Base-by-base conservation (phyloP, 2,113 vertebrate species). In the Ardeotis arabs region DNA sequence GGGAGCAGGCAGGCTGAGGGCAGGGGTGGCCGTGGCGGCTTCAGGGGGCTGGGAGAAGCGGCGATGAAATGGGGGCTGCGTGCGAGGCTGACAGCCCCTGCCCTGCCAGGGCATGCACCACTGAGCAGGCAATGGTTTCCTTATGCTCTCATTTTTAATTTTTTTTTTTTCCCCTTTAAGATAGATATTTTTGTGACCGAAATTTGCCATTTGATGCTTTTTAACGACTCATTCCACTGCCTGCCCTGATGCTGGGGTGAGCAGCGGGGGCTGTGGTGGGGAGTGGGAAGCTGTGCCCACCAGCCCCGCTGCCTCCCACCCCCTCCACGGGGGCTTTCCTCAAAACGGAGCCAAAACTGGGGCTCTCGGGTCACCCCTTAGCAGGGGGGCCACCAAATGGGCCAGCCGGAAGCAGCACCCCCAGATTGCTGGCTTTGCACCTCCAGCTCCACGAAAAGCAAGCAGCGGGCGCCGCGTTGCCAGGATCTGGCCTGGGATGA, bases 391-490 rank as follows among this genome's bases (percentile, higher is more conserved):
- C 20, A 7, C 75, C 9, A 41, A 20, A 12, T 1, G 9, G 33
- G 80, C 14, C 52, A 86, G 33, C 11, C 60, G 28, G 75, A 39
- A 81, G 68, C 16, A 66, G 60, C 60, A 75, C 7, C 58, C 33
- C 49, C 29, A 10, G 19, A 0, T 7, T 17, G 15, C 10, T 25
- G 67, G 27, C 21, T 45, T 35, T 53, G 27, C 47, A 16, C 5
- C 39, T 72, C 37, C 49, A 64, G n/a, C 22, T 53, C 62, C 6
- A 0, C 1, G 16, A 14, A 50, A 63, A 31, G 20, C 12, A 25
- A 76, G 35, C 1, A 2, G 9, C 0, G 4, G 17, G 19, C 27
- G 24, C 60, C 0, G 3, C 0, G 0, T 20, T 37, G 24, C 31
- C 47, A n/a, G 52, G 47, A 39, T 66, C 80, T 80, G 84, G 29